Evolutionary conservation across 2,797 vertebrate species (phyloP), one percentile per base, ranked within the genome.

Genomic region (Arnoldichthys spilopterus): DNA sequence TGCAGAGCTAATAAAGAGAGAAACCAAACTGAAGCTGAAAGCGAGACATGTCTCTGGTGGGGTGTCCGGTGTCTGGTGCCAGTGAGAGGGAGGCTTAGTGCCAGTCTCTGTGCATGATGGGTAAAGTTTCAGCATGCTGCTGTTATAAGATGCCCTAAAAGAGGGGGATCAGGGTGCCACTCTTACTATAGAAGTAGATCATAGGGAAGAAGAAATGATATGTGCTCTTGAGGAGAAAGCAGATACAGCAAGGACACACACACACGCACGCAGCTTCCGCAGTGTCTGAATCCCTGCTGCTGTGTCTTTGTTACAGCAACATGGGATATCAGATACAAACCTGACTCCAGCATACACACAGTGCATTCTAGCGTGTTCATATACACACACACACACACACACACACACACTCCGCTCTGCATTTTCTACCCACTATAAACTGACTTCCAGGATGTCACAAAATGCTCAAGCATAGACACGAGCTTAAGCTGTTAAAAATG

Each of bases 51-150:
- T 79, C 77, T 80, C 49, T 40, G 28, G 79, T 69, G 63, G 72
- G 81, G 32, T 67, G 67, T 82, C 56, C 20, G 26, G 47, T 76
- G 37, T 76, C 67, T 45, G 37, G 63, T 76, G 73, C 47, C 79
- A 76, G 67, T 67, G 32, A 26, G 24, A 45, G 28, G 20, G 18
- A 72, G 18, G 54, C 34, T 11, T 58, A 77, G 51, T 74, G 66
- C 66, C 74, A 63, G 28, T 63, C 51, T 78, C 59, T 8, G 6
- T 61, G n/a, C 62, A 61, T 51, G 70, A 26, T 2, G 83, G 75
- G 82, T 81, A n/a, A 32, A 84, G 78, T 92, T 90, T 88, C 89
- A 88, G 82, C 80, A 77, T 18, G 63, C 79, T 84, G 87, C 63
- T 79, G 82, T 74, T 76, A 87, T 82, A 77, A 75, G 47, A 78